Evolutionary conservation across 2,797 vertebrate species (phyloP), one percentile per base, ranked within the genome.

Genomic region (Okamejei kenojei): DNA sequence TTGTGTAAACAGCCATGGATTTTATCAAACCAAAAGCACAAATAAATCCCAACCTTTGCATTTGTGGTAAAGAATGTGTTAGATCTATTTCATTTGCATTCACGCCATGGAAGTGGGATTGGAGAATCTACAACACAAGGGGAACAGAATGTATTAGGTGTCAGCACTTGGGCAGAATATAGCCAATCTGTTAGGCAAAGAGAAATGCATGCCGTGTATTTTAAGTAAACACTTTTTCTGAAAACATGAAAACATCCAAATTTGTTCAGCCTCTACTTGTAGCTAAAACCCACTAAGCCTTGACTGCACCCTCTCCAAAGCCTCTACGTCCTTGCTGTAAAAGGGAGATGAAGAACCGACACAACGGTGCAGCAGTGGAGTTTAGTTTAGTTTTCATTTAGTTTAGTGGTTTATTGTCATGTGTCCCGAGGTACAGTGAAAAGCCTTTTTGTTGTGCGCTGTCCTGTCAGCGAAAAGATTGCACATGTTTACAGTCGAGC

Each of bases 181-280:
- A 74, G 23, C 21, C 4, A 74, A 74, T 21, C 71, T 74, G 71
- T 21, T 74, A 21, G 65, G 84, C 84, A 3, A 29, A 8, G 13
- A 21, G 84, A 68, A 88, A 68, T 10, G 61, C n/a, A 7, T 58
- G 11, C 38, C 29, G 6, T 45, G 74, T 76, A 54, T 13, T 93
- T 1, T 82, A 92, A 93, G 61, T 21, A 95, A 95, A 94, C 90
- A 93, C 94, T 94, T 54, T 54, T 35, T 94, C 93, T 79, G 76
- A 93, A 65, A 23, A 73, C 94, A 91, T n/a, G 35, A 84, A 93
- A 17, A 94, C 45, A 7, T 54, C 45, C 45, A 54, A 54, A 54
- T 54, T 54, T 54, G 45, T 54, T 54, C 45, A 54, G 45, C 0
- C 45, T 54, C 45, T 54, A 54, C 45, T 54, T 54, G 45, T 54